Conservation (phyloP, 2,888 invertebrate genomes). For the Willowsia nigromaculata region DNA sequence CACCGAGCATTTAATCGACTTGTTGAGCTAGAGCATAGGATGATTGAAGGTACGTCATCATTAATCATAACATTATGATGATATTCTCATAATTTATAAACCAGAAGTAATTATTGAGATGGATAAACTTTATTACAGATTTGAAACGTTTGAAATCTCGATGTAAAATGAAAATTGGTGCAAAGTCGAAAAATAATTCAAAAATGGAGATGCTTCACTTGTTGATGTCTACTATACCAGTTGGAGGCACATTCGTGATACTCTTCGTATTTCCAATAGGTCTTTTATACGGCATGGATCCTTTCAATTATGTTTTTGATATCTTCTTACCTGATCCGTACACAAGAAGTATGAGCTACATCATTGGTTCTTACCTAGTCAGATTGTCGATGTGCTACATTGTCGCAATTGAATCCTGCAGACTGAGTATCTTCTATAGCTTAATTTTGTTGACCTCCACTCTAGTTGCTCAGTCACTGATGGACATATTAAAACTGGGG, state of each 20-base stretch:
- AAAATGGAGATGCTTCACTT: neutral
- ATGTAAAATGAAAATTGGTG: neutral
- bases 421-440: neutral
- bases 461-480: neutral
- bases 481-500: neutral
- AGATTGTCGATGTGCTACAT: neutral
- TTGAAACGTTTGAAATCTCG: neutral
- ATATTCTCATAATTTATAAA: no score
- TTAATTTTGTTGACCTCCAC: neutral
- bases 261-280: neutral
- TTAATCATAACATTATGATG: no score
- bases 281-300: neutral
- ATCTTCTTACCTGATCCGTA: neutral
- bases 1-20: neutral
- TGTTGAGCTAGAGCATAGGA: neutral
- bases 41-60: neutral
- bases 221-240: neutral
- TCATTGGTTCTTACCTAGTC: neutral
- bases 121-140: no score
- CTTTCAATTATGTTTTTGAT: neutral
- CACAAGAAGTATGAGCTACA: neutral
- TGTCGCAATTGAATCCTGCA: neutral
- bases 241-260: neutral
- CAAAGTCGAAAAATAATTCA: neutral
- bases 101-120: no score